A percentile compares a stretch with the other conserved stretches of the same genome.
phyloP scores from a whole-genome alignment of 2,888 invertebrate genomes.

The Cephus rjabovi region DNA sequence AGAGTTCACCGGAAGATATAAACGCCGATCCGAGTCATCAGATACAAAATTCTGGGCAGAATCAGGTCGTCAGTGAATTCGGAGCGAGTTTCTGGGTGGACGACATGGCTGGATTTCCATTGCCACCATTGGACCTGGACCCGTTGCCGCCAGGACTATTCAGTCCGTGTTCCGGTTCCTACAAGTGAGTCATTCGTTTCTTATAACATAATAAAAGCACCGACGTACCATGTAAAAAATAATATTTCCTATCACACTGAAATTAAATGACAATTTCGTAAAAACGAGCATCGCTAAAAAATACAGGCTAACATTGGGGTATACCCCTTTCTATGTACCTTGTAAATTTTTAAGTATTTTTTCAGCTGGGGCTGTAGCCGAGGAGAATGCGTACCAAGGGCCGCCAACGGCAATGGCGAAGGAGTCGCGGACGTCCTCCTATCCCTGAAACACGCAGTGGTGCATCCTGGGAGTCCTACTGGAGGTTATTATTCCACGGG shows the following conservation, averaged over 20 bases:
- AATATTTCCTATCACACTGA: neutral
- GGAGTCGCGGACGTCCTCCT: conserved; percentile 91
- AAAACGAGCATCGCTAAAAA: neutral
- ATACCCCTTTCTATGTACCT: neutral
- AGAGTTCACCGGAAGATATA: conserved; percentile 56
- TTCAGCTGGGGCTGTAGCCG: conserved; percentile 62
- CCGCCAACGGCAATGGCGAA: conserved; percentile 72
- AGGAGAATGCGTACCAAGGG: conserved; percentile 66
- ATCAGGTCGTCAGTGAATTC: conserved; percentile 60
- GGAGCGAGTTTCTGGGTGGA: conserved; percentile 76
- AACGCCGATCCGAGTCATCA: conserved; percentile 52
- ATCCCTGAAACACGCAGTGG: conserved; percentile 88
- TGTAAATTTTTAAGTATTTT: conserved; percentile 29
- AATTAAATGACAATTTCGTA: neutral
- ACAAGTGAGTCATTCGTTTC: conserved; percentile 73
- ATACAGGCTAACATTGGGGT: neutral
- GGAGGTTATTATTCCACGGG: conserved; percentile 62
- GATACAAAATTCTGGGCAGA: conserved; percentile 52
- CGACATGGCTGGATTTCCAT: conserved; percentile 87
- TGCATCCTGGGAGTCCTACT: conserved; percentile 76
- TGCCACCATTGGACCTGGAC: conserved; percentile 87
- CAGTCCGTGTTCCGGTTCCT: conserved; percentile 82
- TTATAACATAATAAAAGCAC: neutral
- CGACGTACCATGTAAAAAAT: neutral
- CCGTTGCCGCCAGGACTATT: conserved; percentile 89